These are phyloP conservation scores for Spondyliosoma cantharus DNA, from an alignment of 2,797 vertebrate species.

Conservation along the genomic window DNA sequence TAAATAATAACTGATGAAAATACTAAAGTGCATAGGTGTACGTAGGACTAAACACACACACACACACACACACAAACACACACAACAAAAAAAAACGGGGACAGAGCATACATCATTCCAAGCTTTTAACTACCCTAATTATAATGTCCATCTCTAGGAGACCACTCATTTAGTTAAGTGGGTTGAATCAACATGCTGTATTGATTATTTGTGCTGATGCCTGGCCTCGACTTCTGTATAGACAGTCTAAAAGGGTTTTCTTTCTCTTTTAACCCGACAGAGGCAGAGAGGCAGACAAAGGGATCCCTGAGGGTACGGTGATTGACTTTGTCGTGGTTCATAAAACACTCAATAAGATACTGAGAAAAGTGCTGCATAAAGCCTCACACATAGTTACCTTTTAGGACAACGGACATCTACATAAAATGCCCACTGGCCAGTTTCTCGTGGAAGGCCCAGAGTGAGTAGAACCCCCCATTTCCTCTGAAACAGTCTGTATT, in stretches of 20 bases:
- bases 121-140: constrained; percentile 58
- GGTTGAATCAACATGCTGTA: constrained; percentile 62
- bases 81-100: background rate
- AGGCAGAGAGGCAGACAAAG: constrained; percentile 47
- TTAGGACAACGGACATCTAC: background rate
- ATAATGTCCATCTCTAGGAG: constrained; percentile 46
- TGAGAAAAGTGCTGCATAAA: constrained; percentile 12
- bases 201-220: constrained; percentile 62
- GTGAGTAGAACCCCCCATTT: background rate
- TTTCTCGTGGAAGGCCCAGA: background rate
- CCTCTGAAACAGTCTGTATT: background rate
- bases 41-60: too few species aligned
- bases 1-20: background rate
- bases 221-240: constrained; percentile 26
- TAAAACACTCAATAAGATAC: constrained; percentile 49
- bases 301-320: constrained; percentile 33
- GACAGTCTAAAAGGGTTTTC: constrained; percentile 57
- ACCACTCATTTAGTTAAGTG: constrained; percentile 69
- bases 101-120: background rate
- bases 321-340: constrained; percentile 64
- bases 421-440: background rate
- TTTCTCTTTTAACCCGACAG: constrained; percentile 62
- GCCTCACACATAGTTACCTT: constrained; percentile 4
- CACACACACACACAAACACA: too few species aligned
- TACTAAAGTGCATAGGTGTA: background rate